A percentile compares a stretch with the other conserved stretches of the same genome.
These are phyloP conservation scores for Anthonomus grandis DNA, from an alignment of 1,140 invertebrate genomes.

Conservation along the genomic window DNA sequence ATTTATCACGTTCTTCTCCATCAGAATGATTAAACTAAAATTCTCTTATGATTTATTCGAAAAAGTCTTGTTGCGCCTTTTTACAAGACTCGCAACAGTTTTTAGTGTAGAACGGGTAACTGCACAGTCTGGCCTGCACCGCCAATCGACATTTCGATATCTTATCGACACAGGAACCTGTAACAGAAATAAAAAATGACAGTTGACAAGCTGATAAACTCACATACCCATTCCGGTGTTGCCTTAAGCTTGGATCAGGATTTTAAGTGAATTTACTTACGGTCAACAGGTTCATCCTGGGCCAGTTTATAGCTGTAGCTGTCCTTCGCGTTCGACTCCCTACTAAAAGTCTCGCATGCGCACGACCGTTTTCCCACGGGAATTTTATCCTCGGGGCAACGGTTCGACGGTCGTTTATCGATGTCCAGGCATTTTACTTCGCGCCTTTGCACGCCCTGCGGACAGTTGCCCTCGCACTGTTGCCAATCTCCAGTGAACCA, in stretches of 20 bases:
- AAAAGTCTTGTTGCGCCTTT: constrained; percentile 42
- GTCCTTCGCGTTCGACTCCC: constrained; percentile 22
- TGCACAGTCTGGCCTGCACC: constrained; percentile 73
- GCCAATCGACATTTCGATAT: constrained; percentile 72
- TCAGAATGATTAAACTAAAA: neutral
- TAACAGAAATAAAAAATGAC: constrained; percentile 31
- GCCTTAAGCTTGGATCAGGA: neutral
- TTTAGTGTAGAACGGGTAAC: constrained; percentile 73
- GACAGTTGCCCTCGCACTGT: constrained; percentile 55
- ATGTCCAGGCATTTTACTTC: constrained; percentile 59
- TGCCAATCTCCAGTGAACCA: constrained; percentile 65
- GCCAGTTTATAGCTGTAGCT: constrained; percentile 34
- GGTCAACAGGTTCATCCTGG: constrained; percentile 46
- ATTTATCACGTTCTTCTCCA: constrained; percentile 6
- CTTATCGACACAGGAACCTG: constrained; percentile 64
- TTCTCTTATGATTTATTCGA: constrained; percentile 16
- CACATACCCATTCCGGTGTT: neutral
- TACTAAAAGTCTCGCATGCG: constrained; percentile 31
- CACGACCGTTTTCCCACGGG: constrained; percentile 41
- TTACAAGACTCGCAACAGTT: constrained; percentile 74
- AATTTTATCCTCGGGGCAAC: constrained; percentile 36
- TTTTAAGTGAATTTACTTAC: constrained; percentile 31
- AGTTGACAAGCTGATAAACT: neutral
- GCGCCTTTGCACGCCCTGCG: constrained; percentile 58
- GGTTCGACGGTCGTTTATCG: constrained; percentile 41